Base-by-base conservation (phyloP, 2,888 invertebrate species). In the Drosophila buzzatii region DNA sequence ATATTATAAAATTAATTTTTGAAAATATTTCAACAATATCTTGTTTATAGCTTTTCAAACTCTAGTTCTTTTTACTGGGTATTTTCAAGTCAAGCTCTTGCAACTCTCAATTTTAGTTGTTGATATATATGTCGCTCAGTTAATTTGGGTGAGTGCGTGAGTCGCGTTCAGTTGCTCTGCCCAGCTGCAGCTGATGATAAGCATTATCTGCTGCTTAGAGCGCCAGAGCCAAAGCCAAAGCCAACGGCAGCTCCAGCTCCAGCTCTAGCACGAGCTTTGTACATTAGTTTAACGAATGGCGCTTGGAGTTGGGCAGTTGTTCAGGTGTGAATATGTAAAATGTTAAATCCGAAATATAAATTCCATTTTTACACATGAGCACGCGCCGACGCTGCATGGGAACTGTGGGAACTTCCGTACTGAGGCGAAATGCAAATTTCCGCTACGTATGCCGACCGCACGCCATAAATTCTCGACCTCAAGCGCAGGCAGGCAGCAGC, bases 391-490 rank as follows among this genome's bases (percentile, higher is more conserved):
- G 23, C 66, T 53, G 55, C 66, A 20, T 45, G 14, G 70, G 70
- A 63, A 41, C 77, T 51, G 67, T n/a, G 33, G 5, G 27, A 27
- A 27, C 49, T 78, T 72, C 72, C 78, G 80, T 42, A 31, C 47
- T 55, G 47, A 51, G n/a, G 56, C 67, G 70, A 76, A 82, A 89
- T 88, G 82, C 79, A 90, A 87, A 87, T 87, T 87, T 83, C 76
- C 78, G 60, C 47, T 60, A 51, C 56, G 59, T 53, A 56, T 75
- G 62, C 52, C 65, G 63, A 80, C 82, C 83, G 60, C 79, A 83
- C 67, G 76, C 80, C 78, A 91, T 91, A 89, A 91, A 89, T 91
- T 78, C 49, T 41, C 67, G 52, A 37, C n/a, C 64, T 37, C 39
- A 42, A 44, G 23, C n/a, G 23, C 27, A 47, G 47, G 47, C 47